Conservation (phyloP, 2,113 vertebrate genomes). For the Setophaga petechia region DNA sequence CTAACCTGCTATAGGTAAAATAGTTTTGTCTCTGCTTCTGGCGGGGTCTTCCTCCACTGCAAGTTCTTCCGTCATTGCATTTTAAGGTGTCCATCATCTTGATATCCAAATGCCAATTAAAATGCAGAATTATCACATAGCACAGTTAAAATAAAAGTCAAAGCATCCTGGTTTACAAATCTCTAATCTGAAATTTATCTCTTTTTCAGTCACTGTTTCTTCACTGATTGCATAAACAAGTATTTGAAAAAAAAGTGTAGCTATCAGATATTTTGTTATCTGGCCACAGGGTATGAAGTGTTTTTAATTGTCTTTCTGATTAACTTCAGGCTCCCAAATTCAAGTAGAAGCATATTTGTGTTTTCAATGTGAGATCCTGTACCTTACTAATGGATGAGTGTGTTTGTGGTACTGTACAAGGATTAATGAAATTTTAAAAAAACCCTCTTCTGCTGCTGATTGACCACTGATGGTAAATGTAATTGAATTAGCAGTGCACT, state of each 20-base stretch:
- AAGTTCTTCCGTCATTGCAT: background rate
- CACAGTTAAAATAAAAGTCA: slow-evolving; percentile 11
- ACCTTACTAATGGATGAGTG: slow-evolving; percentile 57
- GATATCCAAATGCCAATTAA: slow-evolving; percentile 40
- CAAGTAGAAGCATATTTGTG: slow-evolving; percentile 46
- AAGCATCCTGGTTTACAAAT: slow-evolving; percentile 8
- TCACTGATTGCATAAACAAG: slow-evolving; percentile 17
- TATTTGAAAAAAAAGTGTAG: background rate
- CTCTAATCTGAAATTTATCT: slow-evolving; percentile 19
- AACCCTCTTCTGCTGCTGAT: slow-evolving; percentile 58
- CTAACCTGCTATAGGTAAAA: background rate
- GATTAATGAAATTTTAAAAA: slow-evolving; percentile 75
- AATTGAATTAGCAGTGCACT: slow-evolving; percentile 83
- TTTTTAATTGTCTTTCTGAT: slow-evolving; percentile 63
- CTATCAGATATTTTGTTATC: slow-evolving; percentile 56
- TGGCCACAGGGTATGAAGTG: slow-evolving; percentile 33
- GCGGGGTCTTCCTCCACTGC: background rate
- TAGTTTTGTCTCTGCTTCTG: slow-evolving; percentile 1
- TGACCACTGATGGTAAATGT: slow-evolving; percentile 78
- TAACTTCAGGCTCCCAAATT: slow-evolving; percentile 57
- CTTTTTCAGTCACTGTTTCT: slow-evolving; percentile 3
- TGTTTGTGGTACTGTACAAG: slow-evolving; percentile 66
- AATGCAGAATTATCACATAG: slow-evolving; percentile 12
- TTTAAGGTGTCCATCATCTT: slow-evolving; percentile 16
- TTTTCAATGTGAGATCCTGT: slow-evolving; percentile 50